Evolutionary conservation across 2,888 invertebrate genomes (phyloP).

Genomic region (Oligia strigilis): DNA sequence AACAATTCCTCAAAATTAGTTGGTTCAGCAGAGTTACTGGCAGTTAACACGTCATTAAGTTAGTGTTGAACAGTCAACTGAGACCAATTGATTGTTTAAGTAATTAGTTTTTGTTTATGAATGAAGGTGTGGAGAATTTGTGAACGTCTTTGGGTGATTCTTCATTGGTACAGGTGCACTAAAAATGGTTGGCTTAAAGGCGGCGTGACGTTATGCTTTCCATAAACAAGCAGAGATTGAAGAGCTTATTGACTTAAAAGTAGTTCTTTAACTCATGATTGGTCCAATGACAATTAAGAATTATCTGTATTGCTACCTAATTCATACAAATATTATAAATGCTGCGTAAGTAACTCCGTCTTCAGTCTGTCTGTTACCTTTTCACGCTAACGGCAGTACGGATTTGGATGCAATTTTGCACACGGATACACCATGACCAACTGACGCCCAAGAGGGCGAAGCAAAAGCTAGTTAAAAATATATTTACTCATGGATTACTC

Average conservation of each 20-base stretch:
- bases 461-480: neutral
- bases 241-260: neutral
- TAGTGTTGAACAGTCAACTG: constrained; percentile 21
- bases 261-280: neutral
- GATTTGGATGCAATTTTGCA: neutral
- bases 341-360: neutral
- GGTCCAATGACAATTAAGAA: neutral
- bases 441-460: neutral
- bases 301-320: neutral
- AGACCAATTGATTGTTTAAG: constrained; percentile 53
- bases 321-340: neutral
- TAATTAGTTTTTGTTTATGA: constrained; percentile 47
- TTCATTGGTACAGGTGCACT: neutral
- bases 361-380: neutral
- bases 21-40: constrained; percentile 44
- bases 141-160: neutral
- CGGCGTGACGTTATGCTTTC: neutral
- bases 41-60: constrained; percentile 48
- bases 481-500: neutral
- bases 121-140: constrained; percentile 11
- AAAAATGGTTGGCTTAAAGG: neutral
- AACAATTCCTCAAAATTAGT: constrained; percentile 47
- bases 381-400: neutral
- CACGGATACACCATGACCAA: neutral
- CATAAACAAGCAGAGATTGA: neutral